phyloP scores from a whole-genome alignment of 2,113 vertebrate genomes.

The Semnopithecus entellus region DNA sequence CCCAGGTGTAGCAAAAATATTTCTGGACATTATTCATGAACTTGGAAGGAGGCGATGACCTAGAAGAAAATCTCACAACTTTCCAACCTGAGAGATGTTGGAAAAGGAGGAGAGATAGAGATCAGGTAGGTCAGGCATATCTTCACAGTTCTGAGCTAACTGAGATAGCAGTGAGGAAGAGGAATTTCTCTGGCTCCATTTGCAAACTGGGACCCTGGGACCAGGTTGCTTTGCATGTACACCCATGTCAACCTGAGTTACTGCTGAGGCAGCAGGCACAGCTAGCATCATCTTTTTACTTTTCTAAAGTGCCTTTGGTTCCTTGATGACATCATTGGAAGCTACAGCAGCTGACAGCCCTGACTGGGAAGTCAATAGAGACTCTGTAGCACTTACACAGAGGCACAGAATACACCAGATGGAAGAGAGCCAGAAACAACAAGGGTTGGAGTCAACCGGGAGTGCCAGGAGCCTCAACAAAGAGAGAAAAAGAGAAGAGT shows the following conservation, averaged over 20 bases:
- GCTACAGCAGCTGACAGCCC: background rate
- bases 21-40: background rate
- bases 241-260: background rate
- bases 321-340: background rate
- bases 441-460: background rate
- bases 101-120: background rate
- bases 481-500: background rate
- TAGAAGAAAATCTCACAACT: background rate
- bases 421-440: background rate
- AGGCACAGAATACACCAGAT: background rate
- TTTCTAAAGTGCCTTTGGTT: background rate
- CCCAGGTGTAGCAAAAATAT: background rate
- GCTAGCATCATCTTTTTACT: background rate
- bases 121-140: background rate
- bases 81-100: background rate
- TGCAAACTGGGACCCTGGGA: background rate
- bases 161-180: background rate
- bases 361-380: background rate
- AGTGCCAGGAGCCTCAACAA: background rate
- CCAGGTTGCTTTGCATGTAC: background rate
- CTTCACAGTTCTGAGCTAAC: background rate
- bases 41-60: background rate
- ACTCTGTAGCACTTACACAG: background rate
- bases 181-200: fast-evolving
- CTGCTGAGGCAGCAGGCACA: background rate